Evolutionary conservation across 1,140 invertebrate species (phyloP).

Genomic region (Heterodera carotae): DNA sequence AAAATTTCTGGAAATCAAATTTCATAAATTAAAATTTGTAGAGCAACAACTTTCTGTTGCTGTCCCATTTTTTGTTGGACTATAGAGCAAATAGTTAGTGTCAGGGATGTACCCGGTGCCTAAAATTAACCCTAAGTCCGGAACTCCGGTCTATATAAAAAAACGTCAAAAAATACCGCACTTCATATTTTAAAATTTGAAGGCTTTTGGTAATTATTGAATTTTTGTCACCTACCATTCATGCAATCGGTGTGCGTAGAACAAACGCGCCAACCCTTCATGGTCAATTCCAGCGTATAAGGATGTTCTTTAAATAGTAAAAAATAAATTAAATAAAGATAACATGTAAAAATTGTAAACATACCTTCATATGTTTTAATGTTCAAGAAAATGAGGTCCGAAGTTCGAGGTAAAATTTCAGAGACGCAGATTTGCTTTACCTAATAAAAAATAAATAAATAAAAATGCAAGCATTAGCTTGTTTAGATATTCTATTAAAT

Average conservation of each 20-base stretch:
- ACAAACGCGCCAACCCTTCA: constrained; percentile 64
- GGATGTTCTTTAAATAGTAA: constrained; percentile 51
- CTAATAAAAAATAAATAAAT: not conserved
- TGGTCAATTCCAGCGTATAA: constrained; percentile 61
- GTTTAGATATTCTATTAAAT: constrained; percentile 16
- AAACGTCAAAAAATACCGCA: no score
- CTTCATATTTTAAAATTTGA: constrained; percentile 21
- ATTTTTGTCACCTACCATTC: constrained; percentile 51
- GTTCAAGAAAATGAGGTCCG: constrained; percentile 64
- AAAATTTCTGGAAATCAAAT: no score
- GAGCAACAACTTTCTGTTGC: no score
- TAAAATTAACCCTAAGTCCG: no score
- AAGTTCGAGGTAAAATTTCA: constrained; percentile 59
- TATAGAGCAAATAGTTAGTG: no score
- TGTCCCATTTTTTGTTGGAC: no score
- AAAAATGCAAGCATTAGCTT: no score
- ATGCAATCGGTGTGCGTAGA: constrained; percentile 59
- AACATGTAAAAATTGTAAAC: no score
- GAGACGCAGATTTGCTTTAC: constrained; percentile 60
- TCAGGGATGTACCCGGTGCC: no score
- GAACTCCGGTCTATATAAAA: no score
- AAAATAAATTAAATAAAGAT: no score
- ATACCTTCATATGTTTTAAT: constrained; percentile 61
- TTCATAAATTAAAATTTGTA: no score
- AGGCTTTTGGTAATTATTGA: constrained; percentile 2